A percentile compares a stretch with the other conserved stretches of the same genome.
Conservation (phyloP, 1,140 invertebrate genomes). For the Drosophila pruinosa region DNA sequence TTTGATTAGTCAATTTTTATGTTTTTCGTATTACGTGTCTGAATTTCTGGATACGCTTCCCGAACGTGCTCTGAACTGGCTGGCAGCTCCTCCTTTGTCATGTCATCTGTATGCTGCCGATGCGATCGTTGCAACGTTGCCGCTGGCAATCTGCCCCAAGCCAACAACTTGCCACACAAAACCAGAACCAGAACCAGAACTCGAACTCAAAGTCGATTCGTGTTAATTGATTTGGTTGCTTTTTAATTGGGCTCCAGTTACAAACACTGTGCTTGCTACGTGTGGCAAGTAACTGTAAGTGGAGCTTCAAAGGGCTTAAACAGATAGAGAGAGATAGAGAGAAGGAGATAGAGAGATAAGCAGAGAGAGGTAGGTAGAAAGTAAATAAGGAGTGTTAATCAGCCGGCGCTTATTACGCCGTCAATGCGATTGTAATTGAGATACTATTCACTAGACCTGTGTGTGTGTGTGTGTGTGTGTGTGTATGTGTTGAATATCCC, state of each 20-base stretch:
- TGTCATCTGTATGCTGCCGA: constrained; percentile 25
- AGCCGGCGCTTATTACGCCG: constrained; percentile 18
- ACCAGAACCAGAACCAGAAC: not conserved
- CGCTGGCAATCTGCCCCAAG: not conserved
- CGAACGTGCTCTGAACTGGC: constrained; percentile 2
- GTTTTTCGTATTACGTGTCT: constrained; percentile 42
- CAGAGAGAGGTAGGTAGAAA: not conserved
- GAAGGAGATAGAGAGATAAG: not conserved
- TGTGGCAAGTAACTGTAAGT: constrained; percentile 18
- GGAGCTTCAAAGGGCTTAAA: not conserved
- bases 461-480: not conserved
- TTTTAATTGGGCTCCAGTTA: constrained; percentile 31
- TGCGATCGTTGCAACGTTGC: not conserved
- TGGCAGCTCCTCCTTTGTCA: not conserved
- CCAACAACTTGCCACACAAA: not conserved
- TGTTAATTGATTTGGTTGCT: constrained; percentile 40
- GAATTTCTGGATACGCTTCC: constrained; percentile 23
- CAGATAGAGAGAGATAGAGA: not conserved
- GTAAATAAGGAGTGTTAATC: constrained; percentile 27
- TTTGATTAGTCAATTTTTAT: constrained; percentile 53
- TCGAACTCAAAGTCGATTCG: not conserved
- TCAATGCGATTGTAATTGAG: constrained; percentile 12
- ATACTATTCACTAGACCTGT: not conserved
- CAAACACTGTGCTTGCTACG: not conserved
- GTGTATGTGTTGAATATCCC: not conserved